A percentile compares a stretch with the other conserved stretches of the same genome.
phyloP scores from a whole-genome alignment of 2,113 vertebrate genomes.

The Alces alces region DNA sequence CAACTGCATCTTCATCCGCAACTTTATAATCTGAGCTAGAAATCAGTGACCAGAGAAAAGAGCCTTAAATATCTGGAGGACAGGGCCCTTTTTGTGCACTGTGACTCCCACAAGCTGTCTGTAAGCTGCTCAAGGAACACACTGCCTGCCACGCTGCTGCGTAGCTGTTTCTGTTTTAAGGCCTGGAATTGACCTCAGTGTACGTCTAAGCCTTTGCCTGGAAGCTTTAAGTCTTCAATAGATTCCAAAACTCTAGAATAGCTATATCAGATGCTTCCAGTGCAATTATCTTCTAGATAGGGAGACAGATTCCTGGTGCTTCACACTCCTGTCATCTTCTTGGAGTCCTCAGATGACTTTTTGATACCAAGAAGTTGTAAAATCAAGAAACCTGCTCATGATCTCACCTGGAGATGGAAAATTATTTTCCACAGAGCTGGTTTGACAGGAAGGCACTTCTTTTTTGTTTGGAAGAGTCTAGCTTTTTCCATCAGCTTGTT shows the following conservation, averaged over 20 bases:
- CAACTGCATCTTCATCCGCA: neutral
- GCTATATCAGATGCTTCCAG: neutral
- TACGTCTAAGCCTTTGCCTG: neutral
- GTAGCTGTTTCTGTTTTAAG: neutral
- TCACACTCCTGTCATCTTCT: neutral
- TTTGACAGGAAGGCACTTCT: neutral
- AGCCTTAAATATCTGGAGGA: neutral
- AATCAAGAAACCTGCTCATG: neutral
- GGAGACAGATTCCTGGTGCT: neutral
- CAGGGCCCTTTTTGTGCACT: neutral
- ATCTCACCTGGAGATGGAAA: neutral
- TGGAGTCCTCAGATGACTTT: neutral
- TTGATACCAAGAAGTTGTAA: neutral
- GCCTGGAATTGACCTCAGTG: neutral
- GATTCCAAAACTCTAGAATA: neutral
- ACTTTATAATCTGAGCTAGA: neutral
- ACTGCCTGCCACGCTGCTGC: neutral
- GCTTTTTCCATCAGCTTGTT: neutral
- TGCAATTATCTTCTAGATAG: neutral
- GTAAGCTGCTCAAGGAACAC: neutral
- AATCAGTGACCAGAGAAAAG: neutral
- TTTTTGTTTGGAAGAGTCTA: neutral
- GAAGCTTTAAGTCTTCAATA: neutral
- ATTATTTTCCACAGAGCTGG: neutral
- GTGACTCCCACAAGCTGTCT: neutral